These are phyloP conservation scores for Perodicticus potto DNA, from an alignment of 2,797 vertebrate genomes.

Conservation along the genomic window DNA sequence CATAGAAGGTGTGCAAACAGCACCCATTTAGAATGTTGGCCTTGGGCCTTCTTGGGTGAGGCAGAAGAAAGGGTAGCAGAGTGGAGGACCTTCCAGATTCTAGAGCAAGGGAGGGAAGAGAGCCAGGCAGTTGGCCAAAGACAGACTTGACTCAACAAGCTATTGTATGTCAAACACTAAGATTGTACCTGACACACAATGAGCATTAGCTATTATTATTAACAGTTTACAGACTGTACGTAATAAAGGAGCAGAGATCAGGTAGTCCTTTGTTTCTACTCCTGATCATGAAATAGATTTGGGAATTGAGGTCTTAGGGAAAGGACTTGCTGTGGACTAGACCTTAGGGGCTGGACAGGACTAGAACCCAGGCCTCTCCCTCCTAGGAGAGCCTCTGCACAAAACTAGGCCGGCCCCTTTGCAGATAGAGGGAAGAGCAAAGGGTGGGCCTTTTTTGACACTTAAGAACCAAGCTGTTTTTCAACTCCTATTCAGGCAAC, in stretches of 20 bases:
- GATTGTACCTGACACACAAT: neutral
- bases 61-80: conserved; percentile 15
- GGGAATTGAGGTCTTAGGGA: neutral
- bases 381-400: conserved; percentile 4
- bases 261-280: neutral
- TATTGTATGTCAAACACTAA: neutral
- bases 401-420: neutral
- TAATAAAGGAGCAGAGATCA: conserved; percentile 43
- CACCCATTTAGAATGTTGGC: conserved; percentile 55
- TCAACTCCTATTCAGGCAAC: neutral
- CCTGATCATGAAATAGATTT: conserved; percentile 5
- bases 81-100: conserved; percentile 1
- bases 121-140: conserved; percentile 17
- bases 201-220: neutral
- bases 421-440: neutral
- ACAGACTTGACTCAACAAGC: conserved; percentile 21
- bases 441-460: neutral
- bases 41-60: neutral
- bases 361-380: neutral
- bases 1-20: conserved; percentile 9
- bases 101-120: neutral
- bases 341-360: neutral
- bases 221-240: neutral
- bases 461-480: conserved; percentile 43
- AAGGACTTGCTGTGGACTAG: neutral